These are phyloP conservation scores for Delphinus delphis DNA, from an alignment of 2,113 vertebrate genomes.

Conservation along the genomic window DNA sequence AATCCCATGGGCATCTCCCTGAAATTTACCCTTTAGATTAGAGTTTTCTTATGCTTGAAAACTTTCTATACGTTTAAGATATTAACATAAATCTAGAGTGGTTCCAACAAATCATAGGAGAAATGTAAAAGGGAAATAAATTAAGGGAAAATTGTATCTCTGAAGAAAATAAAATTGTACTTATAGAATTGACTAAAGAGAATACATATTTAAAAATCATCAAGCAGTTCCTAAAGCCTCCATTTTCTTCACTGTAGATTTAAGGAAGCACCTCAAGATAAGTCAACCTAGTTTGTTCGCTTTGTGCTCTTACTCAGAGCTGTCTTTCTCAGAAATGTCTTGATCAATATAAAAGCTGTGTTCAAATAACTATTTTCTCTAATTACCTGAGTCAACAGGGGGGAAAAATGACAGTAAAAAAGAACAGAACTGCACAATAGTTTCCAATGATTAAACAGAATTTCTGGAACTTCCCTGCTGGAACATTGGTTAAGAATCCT, in stretches of 20 bases:
- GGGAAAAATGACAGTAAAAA: background rate
- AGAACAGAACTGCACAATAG: background rate
- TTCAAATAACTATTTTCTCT: background rate
- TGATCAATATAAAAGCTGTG: background rate
- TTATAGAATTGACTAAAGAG: background rate
- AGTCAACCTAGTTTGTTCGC: background rate
- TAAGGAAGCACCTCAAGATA: background rate
- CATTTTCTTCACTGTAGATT: background rate
- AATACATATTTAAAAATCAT: background rate
- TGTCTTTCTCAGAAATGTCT: background rate
- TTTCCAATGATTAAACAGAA: background rate
- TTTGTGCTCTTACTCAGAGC: background rate
- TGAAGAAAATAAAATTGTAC: background rate
- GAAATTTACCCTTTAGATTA: background rate
- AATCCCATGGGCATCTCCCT: background rate
- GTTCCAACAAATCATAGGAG: background rate
- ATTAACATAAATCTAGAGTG: background rate
- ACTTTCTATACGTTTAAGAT: background rate
- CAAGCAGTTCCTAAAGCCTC: background rate
- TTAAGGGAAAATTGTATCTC: background rate
- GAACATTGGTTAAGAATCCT: too few relatives aligned
- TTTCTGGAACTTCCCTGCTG: background rate
- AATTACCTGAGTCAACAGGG: background rate
- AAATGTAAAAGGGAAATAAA: background rate
- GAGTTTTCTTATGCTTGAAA: background rate